Percentiles rank a stretch among this genome's conserved stretches.
Conservation (phyloP, 2,797 vertebrate genomes). For the Smutsia gigantea region DNA sequence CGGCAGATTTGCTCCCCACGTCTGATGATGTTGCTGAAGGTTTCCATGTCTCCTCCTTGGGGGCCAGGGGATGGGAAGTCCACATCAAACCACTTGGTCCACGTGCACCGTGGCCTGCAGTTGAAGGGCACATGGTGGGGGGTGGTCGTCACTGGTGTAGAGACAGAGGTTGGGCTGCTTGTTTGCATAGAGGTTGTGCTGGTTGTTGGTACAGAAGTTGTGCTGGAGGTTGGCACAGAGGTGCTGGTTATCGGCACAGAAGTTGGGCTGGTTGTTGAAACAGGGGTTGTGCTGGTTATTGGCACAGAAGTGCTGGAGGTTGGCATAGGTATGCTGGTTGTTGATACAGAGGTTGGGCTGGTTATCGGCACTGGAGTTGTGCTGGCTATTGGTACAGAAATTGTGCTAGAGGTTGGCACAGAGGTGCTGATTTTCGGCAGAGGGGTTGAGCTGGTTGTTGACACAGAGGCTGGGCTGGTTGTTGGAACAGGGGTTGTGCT, state of each 20-base stretch:
- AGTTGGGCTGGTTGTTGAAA: not conserved
- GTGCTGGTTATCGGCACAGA: rapidly evolving
- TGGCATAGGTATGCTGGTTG: rapidly evolving
- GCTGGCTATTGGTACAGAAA: too few relatives aligned
- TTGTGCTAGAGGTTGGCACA: not conserved
- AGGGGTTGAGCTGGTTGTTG: not conserved
- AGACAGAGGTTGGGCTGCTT: not conserved
- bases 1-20: constrained; percentile 56
- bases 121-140: rapidly evolving
- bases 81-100: constrained; percentile 79
- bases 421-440: not conserved
- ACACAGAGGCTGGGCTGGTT: not conserved
- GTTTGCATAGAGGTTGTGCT: rapidly evolving
- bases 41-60: constrained; percentile 74
- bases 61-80: constrained; percentile 55
- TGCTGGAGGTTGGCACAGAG: too few relatives aligned
- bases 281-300: rapidly evolving
- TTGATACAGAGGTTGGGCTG: not conserved
- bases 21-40: constrained; percentile 56
- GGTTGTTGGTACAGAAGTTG: rapidly evolving
- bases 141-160: not conserved
- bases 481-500: not conserved
- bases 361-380: too few relatives aligned
- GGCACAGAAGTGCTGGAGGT: too few relatives aligned
- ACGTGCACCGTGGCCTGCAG: constrained; percentile 61